These are phyloP conservation scores for Automeris io DNA, from an alignment of 2,888 invertebrate species.

Conservation along the genomic window DNA sequence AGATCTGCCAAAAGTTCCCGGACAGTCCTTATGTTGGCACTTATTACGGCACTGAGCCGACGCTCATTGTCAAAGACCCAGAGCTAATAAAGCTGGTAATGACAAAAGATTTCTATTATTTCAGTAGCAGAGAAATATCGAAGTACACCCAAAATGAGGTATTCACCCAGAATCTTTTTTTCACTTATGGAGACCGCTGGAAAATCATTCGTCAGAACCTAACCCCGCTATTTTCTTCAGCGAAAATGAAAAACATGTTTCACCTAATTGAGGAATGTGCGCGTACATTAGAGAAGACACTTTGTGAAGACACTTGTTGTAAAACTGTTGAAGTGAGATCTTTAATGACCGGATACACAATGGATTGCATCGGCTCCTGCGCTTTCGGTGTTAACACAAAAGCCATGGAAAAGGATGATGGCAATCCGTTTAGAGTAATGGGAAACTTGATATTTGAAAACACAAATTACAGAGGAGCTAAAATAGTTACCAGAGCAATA, in stretches of 20 bases:
- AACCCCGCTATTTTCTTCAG: constrained; percentile 46
- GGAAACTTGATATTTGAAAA: constrained; percentile 33
- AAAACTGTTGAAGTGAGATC: constrained; percentile 27
- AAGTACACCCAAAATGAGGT: constrained; percentile 35
- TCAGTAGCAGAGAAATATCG: constrained; percentile 41
- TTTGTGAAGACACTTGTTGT: constrained; percentile 24
- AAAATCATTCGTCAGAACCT: constrained; percentile 48
- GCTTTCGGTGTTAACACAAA: constrained; percentile 47
- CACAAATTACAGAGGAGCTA: constrained; percentile 26
- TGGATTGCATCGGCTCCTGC: constrained; percentile 46
- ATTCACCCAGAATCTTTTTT: constrained; percentile 37
- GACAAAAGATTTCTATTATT: constrained; percentile 51
- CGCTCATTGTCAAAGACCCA: constrained; percentile 45
- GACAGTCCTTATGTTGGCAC: constrained; percentile 43
- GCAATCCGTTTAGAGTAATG: constrained; percentile 34
- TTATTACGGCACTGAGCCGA: constrained; percentile 48
- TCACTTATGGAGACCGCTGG: constrained; percentile 45
- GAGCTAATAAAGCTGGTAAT: constrained; percentile 40
- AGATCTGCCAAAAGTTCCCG: constrained; percentile 38
- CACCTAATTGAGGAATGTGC: constrained; percentile 38
- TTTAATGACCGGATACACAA: constrained; percentile 38
- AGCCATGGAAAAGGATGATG: constrained; percentile 26
- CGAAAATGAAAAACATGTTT: constrained; percentile 59
- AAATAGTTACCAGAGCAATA: constrained; percentile 25
- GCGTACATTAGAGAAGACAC: constrained; percentile 29